phyloP scores from a whole-genome alignment of 2,797 vertebrate genomes.

The Schizopygopsis malacanthus region DNA sequence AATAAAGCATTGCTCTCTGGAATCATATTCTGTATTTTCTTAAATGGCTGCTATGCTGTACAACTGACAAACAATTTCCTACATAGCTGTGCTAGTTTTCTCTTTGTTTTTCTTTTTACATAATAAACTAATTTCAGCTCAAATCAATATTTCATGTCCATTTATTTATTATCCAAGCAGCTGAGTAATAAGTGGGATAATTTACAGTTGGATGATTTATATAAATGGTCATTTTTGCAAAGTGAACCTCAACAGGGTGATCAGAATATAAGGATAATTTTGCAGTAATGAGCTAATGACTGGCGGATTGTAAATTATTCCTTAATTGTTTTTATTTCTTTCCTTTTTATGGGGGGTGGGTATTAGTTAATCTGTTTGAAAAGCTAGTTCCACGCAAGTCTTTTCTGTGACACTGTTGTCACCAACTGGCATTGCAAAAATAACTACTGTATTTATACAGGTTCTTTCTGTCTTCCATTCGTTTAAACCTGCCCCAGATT shows the following conservation, averaged over 20 bases:
- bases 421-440: background rate
- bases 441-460: background rate
- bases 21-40: background rate
- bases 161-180: constrained; percentile 11
- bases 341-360: too few species aligned
- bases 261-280: background rate
- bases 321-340: background rate
- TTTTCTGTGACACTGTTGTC: background rate
- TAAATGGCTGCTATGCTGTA: background rate
- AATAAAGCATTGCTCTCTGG: background rate
- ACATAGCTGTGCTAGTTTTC: background rate
- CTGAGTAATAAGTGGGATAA: constrained; percentile 25
- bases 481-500: background rate
- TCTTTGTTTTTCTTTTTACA: constrained; percentile 9
- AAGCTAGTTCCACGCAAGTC: background rate
- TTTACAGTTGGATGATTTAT: background rate
- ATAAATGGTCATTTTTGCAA: background rate
- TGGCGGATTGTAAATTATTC: background rate
- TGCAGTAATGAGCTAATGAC: too few species aligned
- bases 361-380: background rate
- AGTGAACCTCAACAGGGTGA: background rate
- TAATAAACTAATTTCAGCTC: constrained; percentile 17
- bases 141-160: constrained; percentile 28
- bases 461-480: background rate
- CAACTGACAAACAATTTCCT: background rate